Conservation (phyloP, 2,113 vertebrate genomes). For the Caretta caretta region DNA sequence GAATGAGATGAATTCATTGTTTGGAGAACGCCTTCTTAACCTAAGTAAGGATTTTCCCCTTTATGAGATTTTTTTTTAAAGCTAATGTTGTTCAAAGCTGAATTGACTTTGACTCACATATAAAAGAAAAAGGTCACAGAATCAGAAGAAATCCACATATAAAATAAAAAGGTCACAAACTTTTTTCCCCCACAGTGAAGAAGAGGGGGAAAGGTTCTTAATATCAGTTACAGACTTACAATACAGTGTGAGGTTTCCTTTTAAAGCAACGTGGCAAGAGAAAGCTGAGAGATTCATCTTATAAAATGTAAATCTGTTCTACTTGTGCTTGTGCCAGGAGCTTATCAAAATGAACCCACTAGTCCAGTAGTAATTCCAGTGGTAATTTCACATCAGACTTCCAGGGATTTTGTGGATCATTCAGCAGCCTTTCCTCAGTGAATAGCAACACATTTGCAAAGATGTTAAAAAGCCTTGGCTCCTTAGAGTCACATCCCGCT, state of each 20-base stretch:
- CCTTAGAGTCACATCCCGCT: neutral
- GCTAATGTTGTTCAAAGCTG: neutral
- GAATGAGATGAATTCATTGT: neutral
- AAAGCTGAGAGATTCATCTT: slow-evolving; percentile 27
- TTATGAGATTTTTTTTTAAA: neutral
- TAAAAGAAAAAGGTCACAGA: slow-evolving; percentile 21
- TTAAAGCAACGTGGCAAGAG: slow-evolving; percentile 20
- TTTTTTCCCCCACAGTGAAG: slow-evolving; percentile 2
- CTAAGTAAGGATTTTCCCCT: neutral
- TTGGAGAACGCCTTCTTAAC: neutral
- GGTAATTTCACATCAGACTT: slow-evolving; percentile 34
- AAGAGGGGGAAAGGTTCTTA: neutral
- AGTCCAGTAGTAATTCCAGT: slow-evolving; percentile 1
- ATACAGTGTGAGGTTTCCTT: neutral
- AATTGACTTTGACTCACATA: slow-evolving; percentile 15
- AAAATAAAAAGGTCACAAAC: neutral
- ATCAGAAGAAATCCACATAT: neutral
- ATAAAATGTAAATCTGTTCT: slow-evolving; percentile 41
- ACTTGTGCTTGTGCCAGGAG: neutral
- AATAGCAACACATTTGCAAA: neutral
- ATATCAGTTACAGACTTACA: slow-evolving; percentile 8
- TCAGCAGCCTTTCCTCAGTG: neutral
- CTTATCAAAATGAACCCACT: neutral
- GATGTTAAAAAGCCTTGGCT: neutral
- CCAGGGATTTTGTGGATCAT: slow-evolving; percentile 24